These are phyloP conservation scores for Desmophyllum pertusum DNA, from an alignment of 92 coral and sea anemone species.

Conservation along the genomic window DNA sequence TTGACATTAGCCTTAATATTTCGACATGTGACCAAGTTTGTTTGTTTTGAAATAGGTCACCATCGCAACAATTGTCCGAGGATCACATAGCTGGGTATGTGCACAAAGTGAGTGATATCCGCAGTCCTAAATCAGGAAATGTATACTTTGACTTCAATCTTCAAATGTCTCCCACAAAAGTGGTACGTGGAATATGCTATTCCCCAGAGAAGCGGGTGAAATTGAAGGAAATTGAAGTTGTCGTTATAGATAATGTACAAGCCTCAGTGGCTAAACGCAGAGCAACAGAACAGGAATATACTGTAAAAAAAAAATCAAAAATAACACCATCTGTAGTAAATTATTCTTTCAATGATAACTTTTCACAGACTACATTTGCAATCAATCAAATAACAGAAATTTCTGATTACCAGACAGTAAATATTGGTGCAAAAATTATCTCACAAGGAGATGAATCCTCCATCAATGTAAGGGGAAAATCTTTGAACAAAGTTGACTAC, in stretches of 20 bases:
- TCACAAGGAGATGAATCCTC: constrained; percentile 2
- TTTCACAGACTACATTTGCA: constrained; percentile 24
- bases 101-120: constrained; percentile 34
- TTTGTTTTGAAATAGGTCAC: neutral
- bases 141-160: constrained; percentile 34
- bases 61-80: neutral
- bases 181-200: constrained; percentile 36
- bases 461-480: constrained; percentile 36
- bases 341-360: constrained; percentile 16
- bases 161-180: constrained; percentile 44
- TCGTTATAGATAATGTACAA: constrained; percentile 34
- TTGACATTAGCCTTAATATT: too few relatives aligned
- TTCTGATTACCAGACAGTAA: constrained; percentile 36
- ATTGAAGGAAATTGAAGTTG: constrained; percentile 28
- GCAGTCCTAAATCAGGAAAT: constrained; percentile 23
- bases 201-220: constrained; percentile 29
- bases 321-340: constrained; percentile 30
- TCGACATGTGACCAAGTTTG: too few relatives aligned
- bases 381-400: constrained; percentile 22
- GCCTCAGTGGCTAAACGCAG: constrained; percentile 19
- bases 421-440: constrained; percentile 16
- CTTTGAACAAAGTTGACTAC: constrained; percentile 16
- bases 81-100: constrained; percentile 36
- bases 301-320: constrained; percentile 32
- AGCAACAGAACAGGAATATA: constrained; percentile 41